Conservation (phyloP, 2,113 vertebrate species). For the Muntiacus muntjak region DNA sequence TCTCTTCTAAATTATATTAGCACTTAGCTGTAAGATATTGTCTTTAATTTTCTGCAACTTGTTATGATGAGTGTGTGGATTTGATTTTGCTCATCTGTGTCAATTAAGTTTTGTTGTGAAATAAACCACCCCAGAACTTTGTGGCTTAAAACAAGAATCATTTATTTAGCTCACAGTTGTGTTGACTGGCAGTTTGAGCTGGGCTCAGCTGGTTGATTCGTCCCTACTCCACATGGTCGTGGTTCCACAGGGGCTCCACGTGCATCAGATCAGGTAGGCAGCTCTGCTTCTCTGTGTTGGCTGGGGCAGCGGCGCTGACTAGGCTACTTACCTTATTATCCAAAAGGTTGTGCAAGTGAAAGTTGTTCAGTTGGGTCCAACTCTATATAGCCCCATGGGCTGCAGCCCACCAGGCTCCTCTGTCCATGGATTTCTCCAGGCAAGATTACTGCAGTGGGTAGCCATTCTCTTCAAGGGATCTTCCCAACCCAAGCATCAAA, state of each 20-base stretch:
- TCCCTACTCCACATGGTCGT: neutral
- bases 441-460: neutral
- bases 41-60: neutral
- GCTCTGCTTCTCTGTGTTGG: neutral
- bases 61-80: neutral
- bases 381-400: neutral
- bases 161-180: neutral
- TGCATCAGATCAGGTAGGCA: neutral
- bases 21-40: neutral
- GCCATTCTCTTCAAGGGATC: neutral
- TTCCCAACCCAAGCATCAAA: neutral
- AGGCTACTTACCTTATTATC: neutral
- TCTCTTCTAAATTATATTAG: neutral
- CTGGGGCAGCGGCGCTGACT: neutral
- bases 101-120: slow-evolving; percentile 19
- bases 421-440: neutral
- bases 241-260: neutral
- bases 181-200: neutral
- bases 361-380: neutral
- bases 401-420: neutral
- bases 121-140: neutral
- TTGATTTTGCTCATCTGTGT: neutral
- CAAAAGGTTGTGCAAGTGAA: neutral
- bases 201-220: neutral
- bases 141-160: neutral